Conservation (phyloP, 2,888 invertebrate species). For the Cephus spinipes region DNA sequence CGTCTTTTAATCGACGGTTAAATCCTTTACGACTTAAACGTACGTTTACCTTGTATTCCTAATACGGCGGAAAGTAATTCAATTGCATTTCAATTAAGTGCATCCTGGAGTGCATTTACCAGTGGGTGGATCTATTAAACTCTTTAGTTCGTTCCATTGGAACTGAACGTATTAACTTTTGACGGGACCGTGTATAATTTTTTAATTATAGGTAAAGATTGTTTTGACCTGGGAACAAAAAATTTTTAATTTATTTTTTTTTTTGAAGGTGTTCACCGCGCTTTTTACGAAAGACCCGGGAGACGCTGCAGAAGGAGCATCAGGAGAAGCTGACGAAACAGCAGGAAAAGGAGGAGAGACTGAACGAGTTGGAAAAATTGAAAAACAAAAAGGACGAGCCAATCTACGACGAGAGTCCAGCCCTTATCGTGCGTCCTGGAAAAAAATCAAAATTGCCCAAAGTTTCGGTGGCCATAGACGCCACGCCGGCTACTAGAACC, state of each 20-base stretch:
- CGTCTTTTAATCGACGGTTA: neutral
- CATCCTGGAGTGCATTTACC: neutral
- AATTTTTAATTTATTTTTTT: neutral
- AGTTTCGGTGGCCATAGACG: conserved; percentile 83
- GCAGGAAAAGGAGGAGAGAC: conserved; percentile 51
- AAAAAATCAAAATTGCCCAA: conserved; percentile 72
- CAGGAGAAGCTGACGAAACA: conserved; percentile 58
- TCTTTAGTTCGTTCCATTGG: neutral
- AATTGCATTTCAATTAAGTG: neutral
- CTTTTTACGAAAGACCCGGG: conserved; percentile 70
- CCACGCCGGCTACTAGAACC: conserved; percentile 80
- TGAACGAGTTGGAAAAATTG: conserved; percentile 36
- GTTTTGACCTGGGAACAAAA: neutral
- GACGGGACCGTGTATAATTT: neutral
- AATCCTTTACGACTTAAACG: neutral
- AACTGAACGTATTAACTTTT: neutral
- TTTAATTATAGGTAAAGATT: neutral
- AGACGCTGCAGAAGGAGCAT: conserved; percentile 59
- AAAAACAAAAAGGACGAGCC: conserved; percentile 46
- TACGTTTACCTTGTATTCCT: neutral
- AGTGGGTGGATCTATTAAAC: neutral
- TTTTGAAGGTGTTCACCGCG: conserved; percentile 73
- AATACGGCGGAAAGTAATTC: neutral
- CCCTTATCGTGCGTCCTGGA: conserved; percentile 54
- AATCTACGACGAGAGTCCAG: conserved; percentile 56